Evolutionary conservation across 2,797 vertebrate genomes (phyloP), one percentile per base, ranked within the genome.

Genomic region (Caiman crocodilus): DNA sequence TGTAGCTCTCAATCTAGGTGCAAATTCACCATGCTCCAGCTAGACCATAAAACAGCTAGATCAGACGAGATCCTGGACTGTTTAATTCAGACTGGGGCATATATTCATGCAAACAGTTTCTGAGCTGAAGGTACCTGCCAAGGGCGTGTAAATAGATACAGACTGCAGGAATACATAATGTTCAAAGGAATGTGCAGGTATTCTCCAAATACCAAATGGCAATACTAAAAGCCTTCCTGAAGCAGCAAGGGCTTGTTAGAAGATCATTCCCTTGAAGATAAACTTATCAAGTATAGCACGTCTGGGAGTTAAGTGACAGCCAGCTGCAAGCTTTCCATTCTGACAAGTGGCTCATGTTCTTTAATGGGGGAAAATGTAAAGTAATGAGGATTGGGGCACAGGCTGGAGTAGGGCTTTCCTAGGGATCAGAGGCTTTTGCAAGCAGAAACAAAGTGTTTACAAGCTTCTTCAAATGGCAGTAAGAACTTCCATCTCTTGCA

Each of bases 81-180:
- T 18, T 79, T n/a, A 79, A 30, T 55, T 28, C 6, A 79, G 42
- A 3, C 28, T 64, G 42, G 21, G 28, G 28, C 59, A 23, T 2
- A 25, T 2, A 69, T 57, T 14, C 35, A 7, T n/a, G 14, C 2
- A 2, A 91, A 64, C 56, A 11, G 50, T 2, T 58, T 64, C 42
- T n/a, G 42, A 65, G 73, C 7, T 14, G 42, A 60, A 86, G 42
- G 65, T 18, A 50, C 13, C 63, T 60, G 58, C 23, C 58, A 77
- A 35, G 15, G 42, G 23, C 0, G 3, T 10, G 11, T 21, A 71
- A 50, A 61, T 3, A 73, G 26, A n/a, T 21, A 42, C 0, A 2
- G 71, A 35, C 61, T 73, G 55, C 14, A 60, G 30, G 10, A 77
- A 26, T 35, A 26, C 23, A 60, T 21, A 58, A 77, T 35, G 57